phyloP scores from a whole-genome alignment of 2,113 vertebrate genomes.

The Scalopus aquaticus region DNA sequence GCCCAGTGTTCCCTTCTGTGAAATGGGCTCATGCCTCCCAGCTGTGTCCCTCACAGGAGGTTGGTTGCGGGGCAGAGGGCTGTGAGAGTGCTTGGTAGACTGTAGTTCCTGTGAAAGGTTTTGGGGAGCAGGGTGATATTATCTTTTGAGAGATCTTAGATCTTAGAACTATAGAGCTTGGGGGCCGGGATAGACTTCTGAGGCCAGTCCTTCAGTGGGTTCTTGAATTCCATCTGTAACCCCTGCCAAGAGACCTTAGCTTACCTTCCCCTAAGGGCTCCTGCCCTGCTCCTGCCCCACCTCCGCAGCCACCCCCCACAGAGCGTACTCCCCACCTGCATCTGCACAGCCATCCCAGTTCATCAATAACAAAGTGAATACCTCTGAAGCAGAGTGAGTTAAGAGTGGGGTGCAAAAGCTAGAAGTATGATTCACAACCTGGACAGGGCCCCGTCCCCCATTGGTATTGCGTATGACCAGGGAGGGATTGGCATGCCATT shows the following conservation, averaged over 20 bases:
- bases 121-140: neutral
- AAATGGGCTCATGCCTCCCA: neutral
- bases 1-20: neutral
- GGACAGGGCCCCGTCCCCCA: neutral
- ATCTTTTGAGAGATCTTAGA: neutral
- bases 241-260: neutral
- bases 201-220: neutral
- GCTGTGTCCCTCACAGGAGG: neutral
- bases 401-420: neutral
- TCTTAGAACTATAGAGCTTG: neutral
- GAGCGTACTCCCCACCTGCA: too few species aligned
- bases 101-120: too few species aligned
- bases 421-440: conserved; percentile 14
- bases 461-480: neutral
- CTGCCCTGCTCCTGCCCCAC: neutral
- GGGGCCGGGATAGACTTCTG: neutral
- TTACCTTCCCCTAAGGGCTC: neutral
- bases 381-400: too few species aligned
- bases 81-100: neutral
- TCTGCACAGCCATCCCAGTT: neutral
- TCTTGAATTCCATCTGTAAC: neutral
- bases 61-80: neutral
- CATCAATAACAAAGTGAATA: too few species aligned
- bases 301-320: too few species aligned
- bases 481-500: neutral